phyloP scores from a whole-genome alignment of 2,797 vertebrate genomes.

The Tokudaia muenninki region DNA sequence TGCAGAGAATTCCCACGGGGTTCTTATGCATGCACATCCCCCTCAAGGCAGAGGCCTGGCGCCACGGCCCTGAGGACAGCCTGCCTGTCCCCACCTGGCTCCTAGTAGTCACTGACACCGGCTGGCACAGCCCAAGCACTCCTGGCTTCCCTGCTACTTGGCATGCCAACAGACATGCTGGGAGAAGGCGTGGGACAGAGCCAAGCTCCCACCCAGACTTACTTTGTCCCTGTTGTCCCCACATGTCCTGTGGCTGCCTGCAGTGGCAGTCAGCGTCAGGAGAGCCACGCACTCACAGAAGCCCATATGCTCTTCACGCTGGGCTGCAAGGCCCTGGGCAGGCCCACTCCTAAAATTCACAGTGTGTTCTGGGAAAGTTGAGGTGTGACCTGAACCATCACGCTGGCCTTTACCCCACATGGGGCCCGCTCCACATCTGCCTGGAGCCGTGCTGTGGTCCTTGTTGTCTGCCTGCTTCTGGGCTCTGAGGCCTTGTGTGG shows the following conservation, averaged over 20 bases:
- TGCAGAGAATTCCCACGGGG: background rate
- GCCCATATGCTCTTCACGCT: background rate
- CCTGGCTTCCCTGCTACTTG: background rate
- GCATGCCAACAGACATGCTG: conserved; percentile 13
- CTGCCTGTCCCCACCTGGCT: background rate
- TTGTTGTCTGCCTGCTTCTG: background rate
- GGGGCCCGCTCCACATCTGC: background rate
- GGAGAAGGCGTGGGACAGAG: conserved; percentile 49
- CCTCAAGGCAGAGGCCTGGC: background rate
- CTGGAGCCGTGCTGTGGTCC: background rate
- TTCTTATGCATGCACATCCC: background rate
- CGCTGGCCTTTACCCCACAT: background rate
- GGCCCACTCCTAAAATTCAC: background rate
- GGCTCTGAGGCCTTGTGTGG: background rate
- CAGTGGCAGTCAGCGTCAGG: background rate
- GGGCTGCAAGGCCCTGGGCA: background rate
- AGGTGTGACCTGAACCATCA: background rate
- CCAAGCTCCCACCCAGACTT: background rate
- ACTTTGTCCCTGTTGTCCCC: background rate
- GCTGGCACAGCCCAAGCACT: background rate
- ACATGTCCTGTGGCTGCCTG: background rate
- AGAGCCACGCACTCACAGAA: too few species aligned
- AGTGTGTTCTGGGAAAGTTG: background rate
- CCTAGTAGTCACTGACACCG: background rate
- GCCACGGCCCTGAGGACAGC: background rate